These are phyloP conservation scores for Sebastes baramenuke DNA, from an alignment of 2,797 vertebrate species.

Conservation along the genomic window DNA sequence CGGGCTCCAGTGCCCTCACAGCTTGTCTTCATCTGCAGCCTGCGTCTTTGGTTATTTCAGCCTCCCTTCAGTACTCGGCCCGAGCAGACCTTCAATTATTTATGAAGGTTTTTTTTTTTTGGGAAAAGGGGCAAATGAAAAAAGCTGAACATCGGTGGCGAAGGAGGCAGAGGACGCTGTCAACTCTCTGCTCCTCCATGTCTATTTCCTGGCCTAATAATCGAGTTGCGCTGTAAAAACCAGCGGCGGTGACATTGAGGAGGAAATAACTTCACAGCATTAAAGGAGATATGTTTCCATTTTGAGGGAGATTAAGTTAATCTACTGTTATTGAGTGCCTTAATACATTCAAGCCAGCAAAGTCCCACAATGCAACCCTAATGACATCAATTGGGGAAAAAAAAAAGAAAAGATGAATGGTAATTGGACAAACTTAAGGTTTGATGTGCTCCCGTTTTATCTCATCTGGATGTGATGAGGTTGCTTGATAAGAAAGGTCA, in stretches of 20 bases:
- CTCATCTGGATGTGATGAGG: conserved; percentile 37
- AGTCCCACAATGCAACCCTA: conserved; percentile 61
- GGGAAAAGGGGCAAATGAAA: neutral
- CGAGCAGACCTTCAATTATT: conserved; percentile 56
- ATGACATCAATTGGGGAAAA: conserved; percentile 53
- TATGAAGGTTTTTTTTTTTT: conserved; percentile 23
- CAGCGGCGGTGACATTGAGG: conserved; percentile 44
- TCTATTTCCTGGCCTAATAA: conserved; percentile 33
- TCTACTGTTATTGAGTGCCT: conserved; percentile 66
- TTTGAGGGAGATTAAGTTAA: conserved; percentile 70
- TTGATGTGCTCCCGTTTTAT: conserved; percentile 46
- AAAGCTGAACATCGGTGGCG: neutral
- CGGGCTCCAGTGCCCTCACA: conserved; percentile 43
- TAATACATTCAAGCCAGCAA: conserved; percentile 53
- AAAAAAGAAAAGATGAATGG: conserved; percentile 14
- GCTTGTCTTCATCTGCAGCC: conserved; percentile 52
- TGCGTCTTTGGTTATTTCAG: conserved; percentile 44
- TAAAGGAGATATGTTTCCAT: conserved; percentile 66
- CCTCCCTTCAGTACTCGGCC: conserved; percentile 30
- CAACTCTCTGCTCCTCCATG: neutral
- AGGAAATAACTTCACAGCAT: conserved; percentile 61
- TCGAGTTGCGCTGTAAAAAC: neutral
- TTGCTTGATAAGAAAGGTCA: conserved; percentile 48
- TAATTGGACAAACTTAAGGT: conserved; percentile 51
- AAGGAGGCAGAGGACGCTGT: neutral